Evolutionary conservation across 37 sponge, comb jelly and placozoan species (phyloP).

Genomic region (Spongilla lacustris): DNA sequence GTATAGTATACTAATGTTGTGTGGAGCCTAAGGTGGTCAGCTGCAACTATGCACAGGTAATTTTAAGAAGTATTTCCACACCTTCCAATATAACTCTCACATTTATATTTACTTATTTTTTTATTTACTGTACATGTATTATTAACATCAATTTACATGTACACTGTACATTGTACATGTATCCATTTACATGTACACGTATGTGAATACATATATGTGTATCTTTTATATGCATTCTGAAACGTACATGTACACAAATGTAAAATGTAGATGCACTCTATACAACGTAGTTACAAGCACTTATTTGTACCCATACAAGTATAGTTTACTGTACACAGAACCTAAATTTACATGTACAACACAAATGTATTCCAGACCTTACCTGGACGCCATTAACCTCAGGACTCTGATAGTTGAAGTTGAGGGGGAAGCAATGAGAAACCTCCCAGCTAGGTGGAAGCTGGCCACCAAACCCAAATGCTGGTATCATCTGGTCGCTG

Average conservation of each 20-base stretch:
- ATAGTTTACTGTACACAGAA: too few species aligned
- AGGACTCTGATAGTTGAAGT: constrained; percentile 66
- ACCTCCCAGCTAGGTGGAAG: constrained; percentile 67
- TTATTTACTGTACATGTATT: too few species aligned
- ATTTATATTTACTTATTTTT: too few species aligned
- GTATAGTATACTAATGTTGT: too few species aligned
- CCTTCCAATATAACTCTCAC: too few species aligned
- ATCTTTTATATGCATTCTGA: not conserved
- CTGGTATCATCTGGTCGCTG: constrained; percentile 81
- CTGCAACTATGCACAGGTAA: too few species aligned
- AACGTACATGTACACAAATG: not conserved
- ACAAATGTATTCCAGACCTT: not conserved
- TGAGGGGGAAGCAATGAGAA: constrained; percentile 91
- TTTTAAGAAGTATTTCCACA: too few species aligned
- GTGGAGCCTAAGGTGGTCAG: too few species aligned
- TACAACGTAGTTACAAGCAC: too few species aligned
- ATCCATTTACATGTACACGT: not conserved
- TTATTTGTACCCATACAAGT: too few species aligned
- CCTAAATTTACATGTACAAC: too few species aligned
- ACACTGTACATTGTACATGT: not conserved
- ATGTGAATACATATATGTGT: too few species aligned
- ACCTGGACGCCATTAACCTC: constrained; percentile 84
- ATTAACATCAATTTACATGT: not conserved
- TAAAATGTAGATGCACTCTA: not conserved
- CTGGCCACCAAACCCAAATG: constrained; percentile 89